Conservation (phyloP, 2,797 vertebrate species). For the Erpetoichthys calabaricus region DNA sequence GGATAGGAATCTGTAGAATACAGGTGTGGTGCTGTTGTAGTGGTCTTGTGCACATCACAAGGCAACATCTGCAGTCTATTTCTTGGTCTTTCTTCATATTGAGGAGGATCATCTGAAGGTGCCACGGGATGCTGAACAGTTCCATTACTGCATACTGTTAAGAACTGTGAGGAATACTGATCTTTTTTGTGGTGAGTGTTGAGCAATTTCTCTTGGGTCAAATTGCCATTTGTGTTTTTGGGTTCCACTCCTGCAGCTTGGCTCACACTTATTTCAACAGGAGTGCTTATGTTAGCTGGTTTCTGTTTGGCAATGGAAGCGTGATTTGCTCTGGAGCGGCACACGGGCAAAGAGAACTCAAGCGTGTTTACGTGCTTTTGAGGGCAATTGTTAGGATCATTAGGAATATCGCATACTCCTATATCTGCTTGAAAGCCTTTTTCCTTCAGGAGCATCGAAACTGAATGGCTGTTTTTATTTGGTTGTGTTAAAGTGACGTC, state of each 20-base stretch:
- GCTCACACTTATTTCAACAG: neutral
- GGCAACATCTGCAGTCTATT: too few relatives aligned
- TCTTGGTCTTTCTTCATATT: constrained; percentile 61
- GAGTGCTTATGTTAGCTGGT: neutral
- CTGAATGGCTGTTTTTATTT: constrained; percentile 39
- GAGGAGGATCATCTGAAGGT: constrained; percentile 57
- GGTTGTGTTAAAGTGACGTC: too few relatives aligned
- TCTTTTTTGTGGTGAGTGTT: too few relatives aligned
- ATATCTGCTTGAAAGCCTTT: constrained; percentile 66
- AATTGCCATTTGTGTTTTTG: too few relatives aligned
- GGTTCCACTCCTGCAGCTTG: neutral
- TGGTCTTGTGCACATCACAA: too few relatives aligned
- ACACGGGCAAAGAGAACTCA: constrained; percentile 50
- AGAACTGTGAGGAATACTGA: constrained; percentile 28
- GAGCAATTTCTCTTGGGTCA: too few relatives aligned
- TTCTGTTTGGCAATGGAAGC: too few relatives aligned
- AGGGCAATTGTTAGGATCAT: constrained; percentile 19
- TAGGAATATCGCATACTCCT: constrained; percentile 37
- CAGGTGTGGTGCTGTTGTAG: too few relatives aligned
- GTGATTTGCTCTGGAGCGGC: too few relatives aligned
- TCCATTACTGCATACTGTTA: constrained; percentile 10
- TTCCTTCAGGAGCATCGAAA: constrained; percentile 59
- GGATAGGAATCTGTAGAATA: too few relatives aligned
- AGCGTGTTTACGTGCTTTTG: constrained; percentile 52
- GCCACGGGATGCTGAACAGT: constrained; percentile 36